Evolutionary conservation across 2,797 vertebrate genomes (phyloP), one percentile per base, ranked within the genome.

Genomic region (Nothura maculosa): DNA sequence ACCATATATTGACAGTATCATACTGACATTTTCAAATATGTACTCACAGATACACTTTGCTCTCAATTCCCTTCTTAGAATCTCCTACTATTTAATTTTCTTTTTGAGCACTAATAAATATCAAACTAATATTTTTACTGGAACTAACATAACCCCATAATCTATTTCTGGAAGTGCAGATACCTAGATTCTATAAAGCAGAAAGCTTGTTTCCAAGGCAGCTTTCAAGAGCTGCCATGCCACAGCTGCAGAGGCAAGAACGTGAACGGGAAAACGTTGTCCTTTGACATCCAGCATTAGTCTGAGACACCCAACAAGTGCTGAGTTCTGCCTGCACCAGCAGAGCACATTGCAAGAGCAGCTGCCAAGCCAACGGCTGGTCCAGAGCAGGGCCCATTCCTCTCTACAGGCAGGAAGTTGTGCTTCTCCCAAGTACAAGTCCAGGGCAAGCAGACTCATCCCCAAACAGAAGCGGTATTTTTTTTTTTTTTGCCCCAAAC

Each of bases 201-300:
- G 78, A 93, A 85, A 32, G 9, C 17, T 64, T 36, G 62, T 81
- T 72, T 40, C 32, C 50, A 83, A 36, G 0, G 18, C 8, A 77
- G 27, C 27, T 77, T 85, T 9, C 60, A 60, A 45, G 18, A 88
- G 19, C 34, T 43, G n/a, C 47, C 83, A 61, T 94, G 43, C 7
- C 12, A 20, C 10, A 57, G 38, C 16, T 32, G 9, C 67, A 93
- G 45, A 85, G 91, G 83, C 1, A 38, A 74, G 27, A 84, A 64
- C 4, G 28, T 67, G 75, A 88, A 81, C 18, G 22, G 12, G 13
- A 25, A 57, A 75, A 28, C 28, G 40, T 6, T 55, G 54, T n/a
- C 28, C 54, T 30, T 28, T 50, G 0, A 3, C 36, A 43, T 54
- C 38, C n/a, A 58, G 1, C 21, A 34, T 9, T 7, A 64, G 38